Evolutionary conservation across 2,797 vertebrate genomes (phyloP).

Genomic region (Brotogeris chrysoptera): DNA sequence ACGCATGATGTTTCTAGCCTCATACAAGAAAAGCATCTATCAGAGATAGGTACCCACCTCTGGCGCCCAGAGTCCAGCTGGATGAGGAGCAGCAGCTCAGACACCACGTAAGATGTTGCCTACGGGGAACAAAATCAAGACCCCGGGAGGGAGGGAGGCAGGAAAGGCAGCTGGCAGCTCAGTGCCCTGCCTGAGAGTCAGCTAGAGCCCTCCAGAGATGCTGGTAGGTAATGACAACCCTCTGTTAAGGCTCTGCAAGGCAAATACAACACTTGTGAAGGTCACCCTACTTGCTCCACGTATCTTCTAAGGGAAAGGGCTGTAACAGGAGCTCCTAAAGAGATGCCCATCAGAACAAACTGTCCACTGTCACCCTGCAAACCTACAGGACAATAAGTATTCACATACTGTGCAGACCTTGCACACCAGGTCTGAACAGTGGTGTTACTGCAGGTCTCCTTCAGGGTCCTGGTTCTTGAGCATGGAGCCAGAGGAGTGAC

Average conservation of each 20-base stretch:
- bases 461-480: background rate
- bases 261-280: background rate
- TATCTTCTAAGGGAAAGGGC: background rate
- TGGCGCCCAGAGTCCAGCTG: background rate
- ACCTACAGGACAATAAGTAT: background rate
- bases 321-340: background rate
- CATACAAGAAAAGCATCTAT: accelerated
- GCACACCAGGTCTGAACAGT: background rate
- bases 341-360: background rate
- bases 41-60: background rate
- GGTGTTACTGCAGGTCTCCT: background rate
- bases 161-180: background rate
- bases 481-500: background rate
- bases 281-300: background rate
- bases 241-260: background rate
- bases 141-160: background rate
- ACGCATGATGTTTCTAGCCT: accelerated
- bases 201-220: background rate
- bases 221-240: background rate
- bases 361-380: background rate
- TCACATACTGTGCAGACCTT: background rate
- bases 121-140: background rate
- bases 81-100: background rate
- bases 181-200: background rate
- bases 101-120: accelerated